phyloP scores from a whole-genome alignment of 2,888 invertebrate species.

The Dicycla oo region DNA sequence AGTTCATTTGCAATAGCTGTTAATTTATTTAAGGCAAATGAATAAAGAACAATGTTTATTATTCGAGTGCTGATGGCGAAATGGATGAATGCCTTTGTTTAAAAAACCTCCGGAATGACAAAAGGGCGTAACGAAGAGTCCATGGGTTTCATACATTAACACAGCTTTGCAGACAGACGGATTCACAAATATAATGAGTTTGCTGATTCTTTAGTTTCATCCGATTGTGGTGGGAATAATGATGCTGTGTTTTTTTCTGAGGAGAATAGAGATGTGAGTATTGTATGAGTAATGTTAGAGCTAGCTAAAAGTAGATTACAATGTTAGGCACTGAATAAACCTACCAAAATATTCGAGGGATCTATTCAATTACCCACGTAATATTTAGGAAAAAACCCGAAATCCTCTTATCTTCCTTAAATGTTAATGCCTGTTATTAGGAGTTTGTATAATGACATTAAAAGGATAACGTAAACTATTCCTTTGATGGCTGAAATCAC shows the following conservation, averaged over 20 bases:
- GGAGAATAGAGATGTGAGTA: not conserved
- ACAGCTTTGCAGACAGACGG: constrained; percentile 42
- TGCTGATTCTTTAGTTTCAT: constrained; percentile 37
- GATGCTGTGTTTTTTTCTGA: constrained; percentile 18
- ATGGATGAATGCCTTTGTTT: constrained; percentile 47
- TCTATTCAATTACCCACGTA: constrained; percentile 6
- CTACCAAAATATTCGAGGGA: not conserved
- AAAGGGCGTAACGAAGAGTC: constrained; percentile 42
- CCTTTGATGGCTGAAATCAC: constrained; percentile 47
- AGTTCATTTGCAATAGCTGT: constrained; percentile 51
- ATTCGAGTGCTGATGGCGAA: constrained; percentile 42
- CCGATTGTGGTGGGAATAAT: constrained; percentile 38
- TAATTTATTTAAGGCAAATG: constrained; percentile 58
- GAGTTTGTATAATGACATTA: constrained; percentile 44
- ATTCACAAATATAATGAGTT: constrained; percentile 63
- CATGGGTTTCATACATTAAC: constrained; percentile 50
- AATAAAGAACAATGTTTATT: constrained; percentile 60
- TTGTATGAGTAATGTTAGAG: too few species aligned
- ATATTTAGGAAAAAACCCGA: not conserved
- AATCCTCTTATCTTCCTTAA: constrained; percentile 8
- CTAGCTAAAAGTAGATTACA: not conserved
- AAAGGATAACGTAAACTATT: constrained; percentile 49
- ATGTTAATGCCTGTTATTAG: constrained; percentile 17
- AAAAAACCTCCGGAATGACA: constrained; percentile 43
- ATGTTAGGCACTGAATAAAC: not conserved